These are phyloP conservation scores for Anisognathus igniventris DNA, from an alignment of 2,797 vertebrate genomes.

Conservation along the genomic window DNA sequence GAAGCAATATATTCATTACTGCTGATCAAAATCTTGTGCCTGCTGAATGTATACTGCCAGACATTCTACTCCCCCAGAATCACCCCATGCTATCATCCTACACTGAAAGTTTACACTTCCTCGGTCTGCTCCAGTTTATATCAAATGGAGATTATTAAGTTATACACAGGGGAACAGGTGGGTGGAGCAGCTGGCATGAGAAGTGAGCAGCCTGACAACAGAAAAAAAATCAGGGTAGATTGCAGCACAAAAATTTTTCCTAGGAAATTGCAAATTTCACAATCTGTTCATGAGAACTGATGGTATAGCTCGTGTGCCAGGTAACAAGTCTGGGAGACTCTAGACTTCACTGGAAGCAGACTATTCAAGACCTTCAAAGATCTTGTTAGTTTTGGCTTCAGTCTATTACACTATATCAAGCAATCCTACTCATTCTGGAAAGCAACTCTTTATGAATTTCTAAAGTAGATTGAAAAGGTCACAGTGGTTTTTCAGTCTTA, in stretches of 20 bases:
- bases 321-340: slow-evolving; percentile 62
- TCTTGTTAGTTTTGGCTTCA: slow-evolving; percentile 60
- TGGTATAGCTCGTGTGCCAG: slow-evolving; percentile 36
- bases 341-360: slow-evolving; percentile 48
- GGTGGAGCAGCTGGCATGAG: slow-evolving; percentile 74
- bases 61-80: slow-evolving; percentile 52
- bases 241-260: slow-evolving; percentile 61
- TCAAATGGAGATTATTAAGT: slow-evolving; percentile 62
- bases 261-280: slow-evolving; percentile 67
- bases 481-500: slow-evolving; percentile 38
- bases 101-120: slow-evolving; percentile 50
- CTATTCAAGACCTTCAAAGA: slow-evolving; percentile 59
- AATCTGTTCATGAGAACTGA: slow-evolving; percentile 66
- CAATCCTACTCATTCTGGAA: slow-evolving; percentile 49
- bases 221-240: slow-evolving; percentile 49
- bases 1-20: slow-evolving; percentile 19
- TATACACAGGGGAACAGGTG: slow-evolving; percentile 70
- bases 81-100: slow-evolving; percentile 44
- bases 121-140: slow-evolving; percentile 59
- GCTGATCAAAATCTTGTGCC: slow-evolving; percentile 10
- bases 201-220: slow-evolving; percentile 75
- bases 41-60: slow-evolving; percentile 46
- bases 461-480: slow-evolving; percentile 51
- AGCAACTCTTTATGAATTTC: slow-evolving; percentile 41
- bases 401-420: slow-evolving; percentile 5